Evolutionary conservation across 1,140 invertebrate genomes (phyloP), one percentile per base, ranked within the genome.

Genomic region (Ostrea denselamellosa): DNA sequence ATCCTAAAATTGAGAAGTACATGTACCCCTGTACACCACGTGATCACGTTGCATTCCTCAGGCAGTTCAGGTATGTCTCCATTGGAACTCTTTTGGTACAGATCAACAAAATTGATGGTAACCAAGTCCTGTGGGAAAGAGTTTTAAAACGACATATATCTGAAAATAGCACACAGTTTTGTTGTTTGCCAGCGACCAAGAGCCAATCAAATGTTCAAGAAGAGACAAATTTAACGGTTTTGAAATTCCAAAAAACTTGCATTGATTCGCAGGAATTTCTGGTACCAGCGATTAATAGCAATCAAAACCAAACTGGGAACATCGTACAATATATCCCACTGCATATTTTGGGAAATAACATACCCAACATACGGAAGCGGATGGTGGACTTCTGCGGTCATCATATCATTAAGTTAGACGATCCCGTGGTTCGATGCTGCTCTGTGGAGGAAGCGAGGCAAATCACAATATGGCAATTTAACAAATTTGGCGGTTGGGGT

Each of bases 1-100:
- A 87, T 25, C 86, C 86, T 2, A 19, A 77, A 19, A 9, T 53
- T 8, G 86, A 87, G 52, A 54, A n/a, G 10, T n/a, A 68, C 53
- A 82, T 82, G 34, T 53, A 82, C 44, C 86, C 86, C 1, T 87
- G 86, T 25, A 71, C 86, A 17, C 86, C 86, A 77, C 65, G 84
- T 34, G 77, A 87, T n/a, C 86, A 87, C 19, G 82, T 87, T 25
- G 51, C 86, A 12, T 87, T 87, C 58, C 56, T 87, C 3, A 68
- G 86, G n/a, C 83, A 87, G 34, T 87, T 87, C 54, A 52, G 86
- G 17, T 85, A 85, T 77, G 86, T 87, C 58, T 65, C 86, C 9
- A 85, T 65, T 8, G 86, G 86, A 28, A 85, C 83, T 7, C 52
- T 85, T 17, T 25, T 87, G 17, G 86, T 87, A 8, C 68, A 87